phyloP scores from a whole-genome alignment of 37 sponge, comb jelly and placozoan genomes.

The Chondrosia reniformis region DNA sequence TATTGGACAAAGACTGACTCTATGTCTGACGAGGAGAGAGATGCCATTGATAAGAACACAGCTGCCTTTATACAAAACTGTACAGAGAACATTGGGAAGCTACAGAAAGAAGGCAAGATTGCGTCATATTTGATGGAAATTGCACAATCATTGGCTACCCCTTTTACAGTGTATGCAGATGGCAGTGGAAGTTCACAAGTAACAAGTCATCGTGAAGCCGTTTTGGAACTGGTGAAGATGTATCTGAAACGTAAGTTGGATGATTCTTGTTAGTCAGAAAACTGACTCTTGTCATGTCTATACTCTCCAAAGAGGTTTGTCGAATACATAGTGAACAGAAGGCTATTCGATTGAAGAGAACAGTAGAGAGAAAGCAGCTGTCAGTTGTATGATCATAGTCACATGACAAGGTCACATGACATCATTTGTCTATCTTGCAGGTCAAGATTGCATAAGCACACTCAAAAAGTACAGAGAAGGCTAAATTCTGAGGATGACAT shows the following conservation, averaged over 20 bases:
- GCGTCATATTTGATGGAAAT: not conserved
- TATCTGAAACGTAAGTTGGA: constrained; percentile 38
- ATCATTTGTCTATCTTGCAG: not conserved
- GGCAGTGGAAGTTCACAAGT: constrained; percentile 14
- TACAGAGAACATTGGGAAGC: constrained; percentile 28
- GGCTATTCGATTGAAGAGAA: constrained; percentile 75
- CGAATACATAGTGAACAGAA: constrained; percentile 76
- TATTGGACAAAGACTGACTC: constrained; percentile 1
- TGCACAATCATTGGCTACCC: not conserved
- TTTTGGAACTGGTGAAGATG: constrained; percentile 30
- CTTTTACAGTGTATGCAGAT: not conserved
- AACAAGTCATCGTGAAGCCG: constrained; percentile 13
- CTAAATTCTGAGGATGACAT: too few relatives aligned
- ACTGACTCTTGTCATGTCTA: not conserved
- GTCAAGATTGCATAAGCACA: not conserved
- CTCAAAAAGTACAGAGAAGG: not conserved
- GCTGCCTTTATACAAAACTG: constrained; percentile 61
- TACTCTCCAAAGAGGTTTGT: constrained; percentile 48
- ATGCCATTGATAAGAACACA: constrained; percentile 60
- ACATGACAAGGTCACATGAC: too few relatives aligned
- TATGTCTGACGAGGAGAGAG: constrained; percentile 71
- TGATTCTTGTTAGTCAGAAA: not conserved
- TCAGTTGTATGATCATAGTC: constrained; percentile 21
- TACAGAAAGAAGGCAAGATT: constrained; percentile 21
- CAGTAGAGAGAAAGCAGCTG: constrained; percentile 69